A percentile compares a stretch with the other conserved stretches of the same genome.
These are phyloP conservation scores for Diadophis punctatus DNA, from an alignment of 2,113 vertebrate genomes.

Conservation along the genomic window DNA sequence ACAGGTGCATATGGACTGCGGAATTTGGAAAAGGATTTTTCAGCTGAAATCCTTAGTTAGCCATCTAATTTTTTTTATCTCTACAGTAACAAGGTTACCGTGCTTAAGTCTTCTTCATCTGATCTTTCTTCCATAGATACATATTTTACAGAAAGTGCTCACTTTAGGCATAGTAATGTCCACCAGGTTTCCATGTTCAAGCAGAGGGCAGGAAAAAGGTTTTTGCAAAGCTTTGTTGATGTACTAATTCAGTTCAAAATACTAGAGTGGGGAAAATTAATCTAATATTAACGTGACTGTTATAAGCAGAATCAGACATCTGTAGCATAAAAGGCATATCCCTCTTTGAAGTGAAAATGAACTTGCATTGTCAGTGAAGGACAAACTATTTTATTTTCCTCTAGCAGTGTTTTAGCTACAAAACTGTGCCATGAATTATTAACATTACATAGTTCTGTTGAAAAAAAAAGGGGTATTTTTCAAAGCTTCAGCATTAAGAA, in stretches of 20 bases:
- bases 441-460: background rate
- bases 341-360: background rate
- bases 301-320: background rate
- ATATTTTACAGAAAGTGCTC: background rate
- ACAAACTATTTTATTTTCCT: background rate
- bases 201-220: background rate
- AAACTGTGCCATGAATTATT: background rate
- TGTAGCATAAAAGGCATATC: background rate
- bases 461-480: background rate
- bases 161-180: background rate
- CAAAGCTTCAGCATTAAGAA: background rate
- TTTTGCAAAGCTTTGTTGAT: background rate
- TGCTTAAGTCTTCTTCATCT: background rate
- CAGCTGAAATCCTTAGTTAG: background rate
- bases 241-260: background rate
- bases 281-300: no score
- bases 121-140: background rate
- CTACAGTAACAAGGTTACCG: background rate
- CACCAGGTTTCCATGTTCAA: background rate
- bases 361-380: background rate
- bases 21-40: background rate
- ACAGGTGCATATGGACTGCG: background rate
- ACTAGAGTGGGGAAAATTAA: background rate
- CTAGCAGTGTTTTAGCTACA: background rate
- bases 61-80: background rate